Conservation (phyloP, 2,888 invertebrate species). For the Drosophila paramelanica region DNA sequence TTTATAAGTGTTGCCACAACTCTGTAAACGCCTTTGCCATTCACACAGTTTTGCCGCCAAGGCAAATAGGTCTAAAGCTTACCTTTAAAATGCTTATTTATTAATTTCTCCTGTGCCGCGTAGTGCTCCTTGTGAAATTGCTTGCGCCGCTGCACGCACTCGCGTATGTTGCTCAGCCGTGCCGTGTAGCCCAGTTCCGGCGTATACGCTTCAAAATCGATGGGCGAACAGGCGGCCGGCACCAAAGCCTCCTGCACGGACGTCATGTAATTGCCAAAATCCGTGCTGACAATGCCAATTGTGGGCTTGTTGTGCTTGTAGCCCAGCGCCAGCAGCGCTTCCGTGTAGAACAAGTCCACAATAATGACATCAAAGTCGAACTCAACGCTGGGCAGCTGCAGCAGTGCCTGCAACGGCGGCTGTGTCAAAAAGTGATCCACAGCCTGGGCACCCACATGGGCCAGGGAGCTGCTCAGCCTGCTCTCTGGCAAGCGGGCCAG, state of each 20-base stretch:
- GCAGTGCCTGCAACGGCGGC: constrained; percentile 57
- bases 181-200: constrained; percentile 85
- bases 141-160: constrained; percentile 78
- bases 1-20: constrained; percentile 4
- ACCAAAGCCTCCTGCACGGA: constrained; percentile 85
- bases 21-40: neutral
- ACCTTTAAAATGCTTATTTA: constrained; percentile 82
- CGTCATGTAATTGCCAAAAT: constrained; percentile 85
- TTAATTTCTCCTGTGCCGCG: constrained; percentile 80
- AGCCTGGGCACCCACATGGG: constrained; percentile 71
- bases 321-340: constrained; percentile 84
- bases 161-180: constrained; percentile 86
- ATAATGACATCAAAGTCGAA: constrained; percentile 85
- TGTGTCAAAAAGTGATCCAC: constrained; percentile 80
- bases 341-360: constrained; percentile 85
- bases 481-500: constrained; percentile 54
- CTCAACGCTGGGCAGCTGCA: constrained; percentile 74
- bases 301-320: constrained; percentile 83
- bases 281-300: constrained; percentile 83
- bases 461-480: constrained; percentile 74
- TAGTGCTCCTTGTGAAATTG: constrained; percentile 78
- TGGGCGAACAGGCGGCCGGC: constrained; percentile 86
- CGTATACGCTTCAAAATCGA: constrained; percentile 82
- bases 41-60: constrained; percentile 22
- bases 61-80: constrained; percentile 22